Conservation (phyloP, 2,888 invertebrate genomes). For the Eurois occulta region DNA sequence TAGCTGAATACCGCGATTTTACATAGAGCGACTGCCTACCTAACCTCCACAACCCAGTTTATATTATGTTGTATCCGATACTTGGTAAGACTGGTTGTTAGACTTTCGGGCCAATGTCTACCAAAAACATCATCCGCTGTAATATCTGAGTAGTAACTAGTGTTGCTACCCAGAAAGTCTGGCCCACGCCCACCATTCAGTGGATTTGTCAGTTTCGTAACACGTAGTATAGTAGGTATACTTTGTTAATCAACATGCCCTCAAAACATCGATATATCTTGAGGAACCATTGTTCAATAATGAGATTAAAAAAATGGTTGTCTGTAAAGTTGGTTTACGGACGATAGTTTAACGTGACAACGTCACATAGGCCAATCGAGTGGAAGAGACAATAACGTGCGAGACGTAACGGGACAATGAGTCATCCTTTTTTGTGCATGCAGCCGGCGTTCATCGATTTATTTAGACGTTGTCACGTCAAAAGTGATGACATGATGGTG, state of each 20-base stretch:
- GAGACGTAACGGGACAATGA: too few species aligned
- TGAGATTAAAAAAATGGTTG: conserved; percentile 22
- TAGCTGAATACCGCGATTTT: not conserved
- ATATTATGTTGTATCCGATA: not conserved
- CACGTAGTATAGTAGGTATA: conserved; percentile 24
- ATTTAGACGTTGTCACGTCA: too few species aligned
- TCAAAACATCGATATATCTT: conserved; percentile 38
- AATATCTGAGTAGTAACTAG: conserved; percentile 41
- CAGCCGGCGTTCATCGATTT: too few species aligned
- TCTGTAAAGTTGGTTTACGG: too few species aligned
- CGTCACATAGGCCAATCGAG: too few species aligned
- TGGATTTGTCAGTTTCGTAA: conserved; percentile 56
- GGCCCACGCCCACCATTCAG: conserved; percentile 69
- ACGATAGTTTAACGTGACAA: too few species aligned
- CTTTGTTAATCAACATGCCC: conserved; percentile 60
- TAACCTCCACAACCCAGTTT: not conserved
- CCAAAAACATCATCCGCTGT: conserved; percentile 32
- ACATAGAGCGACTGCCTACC: not conserved
- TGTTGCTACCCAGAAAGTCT: conserved; percentile 62
- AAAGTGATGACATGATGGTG: not conserved
- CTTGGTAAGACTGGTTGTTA: not conserved
- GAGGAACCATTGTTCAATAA: conserved; percentile 33
- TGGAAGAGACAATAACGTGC: too few species aligned
- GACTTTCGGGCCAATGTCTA: not conserved
- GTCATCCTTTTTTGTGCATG: too few species aligned